Conservation (phyloP, 2,797 vertebrate genomes). For the Danionella dracula region DNA sequence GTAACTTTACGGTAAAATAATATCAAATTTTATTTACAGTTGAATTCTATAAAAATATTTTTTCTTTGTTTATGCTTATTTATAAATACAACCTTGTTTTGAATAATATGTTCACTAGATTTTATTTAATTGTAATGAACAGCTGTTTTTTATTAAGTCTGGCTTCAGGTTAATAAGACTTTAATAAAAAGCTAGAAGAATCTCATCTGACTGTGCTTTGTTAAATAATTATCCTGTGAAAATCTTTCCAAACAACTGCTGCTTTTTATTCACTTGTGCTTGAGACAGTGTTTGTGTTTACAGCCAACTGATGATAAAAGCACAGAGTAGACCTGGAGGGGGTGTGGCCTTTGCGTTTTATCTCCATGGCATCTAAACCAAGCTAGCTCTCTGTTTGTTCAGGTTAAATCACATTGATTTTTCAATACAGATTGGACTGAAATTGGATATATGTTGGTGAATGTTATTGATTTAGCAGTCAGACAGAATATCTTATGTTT, state of each 20-base stretch:
- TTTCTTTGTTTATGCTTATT: too few species aligned
- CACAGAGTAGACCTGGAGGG: background rate
- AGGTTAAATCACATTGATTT: constrained; percentile 15
- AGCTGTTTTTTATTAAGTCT: background rate
- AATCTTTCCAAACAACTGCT: constrained; percentile 35
- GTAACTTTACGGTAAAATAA: too few species aligned
- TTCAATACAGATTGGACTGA: constrained; percentile 20
- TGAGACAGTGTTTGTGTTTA: background rate
- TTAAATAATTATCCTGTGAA: constrained; percentile 39
- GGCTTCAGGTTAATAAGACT: too few species aligned
- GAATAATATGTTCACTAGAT: too few species aligned
- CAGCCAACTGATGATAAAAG: background rate
- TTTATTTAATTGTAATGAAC: too few species aligned
- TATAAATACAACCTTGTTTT: too few species aligned
- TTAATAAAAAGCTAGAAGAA: too few species aligned
- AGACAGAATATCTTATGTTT: too few species aligned
- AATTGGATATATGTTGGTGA: constrained; percentile 14
- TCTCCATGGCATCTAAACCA: background rate
- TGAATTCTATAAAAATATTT: too few species aligned
- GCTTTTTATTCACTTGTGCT: constrained; percentile 30
- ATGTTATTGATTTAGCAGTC: constrained; percentile 36
- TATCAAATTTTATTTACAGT: too few species aligned
- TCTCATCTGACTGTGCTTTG: constrained; percentile 1
- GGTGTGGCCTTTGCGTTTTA: background rate
- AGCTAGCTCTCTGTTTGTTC: background rate